Percentiles rank a stretch among this genome's conserved stretches.
Conservation (phyloP, 2,113 vertebrate species). For the Prunella fulvescens region DNA sequence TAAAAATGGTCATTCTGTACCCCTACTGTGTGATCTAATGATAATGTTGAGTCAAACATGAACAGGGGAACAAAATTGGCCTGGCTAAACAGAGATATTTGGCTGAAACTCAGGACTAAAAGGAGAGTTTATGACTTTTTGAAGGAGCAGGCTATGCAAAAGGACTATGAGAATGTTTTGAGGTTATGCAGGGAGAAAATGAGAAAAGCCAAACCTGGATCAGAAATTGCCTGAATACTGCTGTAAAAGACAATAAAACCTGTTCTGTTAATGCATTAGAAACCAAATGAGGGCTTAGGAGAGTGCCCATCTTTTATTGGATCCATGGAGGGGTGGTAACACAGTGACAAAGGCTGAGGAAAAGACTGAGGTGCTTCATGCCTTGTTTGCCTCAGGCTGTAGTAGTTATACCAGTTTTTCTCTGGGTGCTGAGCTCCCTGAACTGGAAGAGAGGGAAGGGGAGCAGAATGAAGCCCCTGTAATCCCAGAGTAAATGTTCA, state of each 20-base stretch:
- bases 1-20: not conserved
- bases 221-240: not conserved
- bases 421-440: not conserved
- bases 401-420: not conserved
- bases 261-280: not conserved
- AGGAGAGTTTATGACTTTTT: not conserved
- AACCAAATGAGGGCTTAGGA: not conserved
- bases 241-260: not conserved
- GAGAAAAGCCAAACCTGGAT: not conserved
- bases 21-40: not conserved
- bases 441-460: not conserved
- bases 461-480: not conserved
- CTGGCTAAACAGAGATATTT: not conserved
- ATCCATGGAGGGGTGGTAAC: accelerated
- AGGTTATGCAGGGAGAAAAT: not conserved
- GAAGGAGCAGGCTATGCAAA: not conserved
- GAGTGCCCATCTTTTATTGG: not conserved
- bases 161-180: not conserved
- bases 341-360: not conserved
- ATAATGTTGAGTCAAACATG: not conserved
- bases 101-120: not conserved
- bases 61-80: not conserved
- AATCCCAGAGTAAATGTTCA: too few species aligned
- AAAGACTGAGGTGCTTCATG: not conserved
- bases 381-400: not conserved